These are phyloP conservation scores for Adelphocoris suturalis DNA, from an alignment of 2,888 invertebrate species.

Conservation along the genomic window DNA sequence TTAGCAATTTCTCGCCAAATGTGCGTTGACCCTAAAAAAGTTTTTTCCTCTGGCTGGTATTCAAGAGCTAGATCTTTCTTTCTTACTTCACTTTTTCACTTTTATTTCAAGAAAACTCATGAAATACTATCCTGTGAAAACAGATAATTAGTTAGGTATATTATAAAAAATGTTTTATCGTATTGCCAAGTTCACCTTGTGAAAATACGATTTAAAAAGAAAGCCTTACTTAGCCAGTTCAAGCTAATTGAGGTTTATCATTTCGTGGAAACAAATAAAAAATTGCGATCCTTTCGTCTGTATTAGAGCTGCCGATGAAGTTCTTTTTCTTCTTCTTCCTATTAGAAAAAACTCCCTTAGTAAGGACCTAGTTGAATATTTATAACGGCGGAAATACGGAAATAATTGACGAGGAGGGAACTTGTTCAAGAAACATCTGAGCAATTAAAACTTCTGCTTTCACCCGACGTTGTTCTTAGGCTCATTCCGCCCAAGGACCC, in stretches of 20 bases:
- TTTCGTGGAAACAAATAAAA: not conserved
- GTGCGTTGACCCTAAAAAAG: no score
- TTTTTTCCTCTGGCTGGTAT: no score
- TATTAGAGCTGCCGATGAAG: not conserved
- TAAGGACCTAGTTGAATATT: conserved; percentile 62
- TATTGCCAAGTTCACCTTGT: no score
- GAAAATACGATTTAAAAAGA: no score
- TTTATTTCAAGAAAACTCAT: no score
- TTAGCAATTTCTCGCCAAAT: no score
- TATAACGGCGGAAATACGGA: conserved; percentile 64
- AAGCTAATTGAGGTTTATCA: not conserved
- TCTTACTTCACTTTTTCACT: no score
- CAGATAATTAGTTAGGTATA: no score
- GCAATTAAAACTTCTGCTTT: conserved; percentile 60
- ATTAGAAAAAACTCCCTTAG: conserved; percentile 2
- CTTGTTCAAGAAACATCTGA: conserved; percentile 54
- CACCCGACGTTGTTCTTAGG: conserved; percentile 29
- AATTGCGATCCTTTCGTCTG: conserved; percentile 16
- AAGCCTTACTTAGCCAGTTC: not conserved
- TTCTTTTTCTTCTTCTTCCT: not conserved
- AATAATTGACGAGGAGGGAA: conserved; percentile 57
- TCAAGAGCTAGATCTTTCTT: no score
- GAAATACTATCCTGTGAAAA: no score
- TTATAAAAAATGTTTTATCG: no score
- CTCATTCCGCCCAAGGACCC: conserved; percentile 46